Conservation (phyloP, 1,140 invertebrate genomes). For the Mamestra configurata region DNA sequence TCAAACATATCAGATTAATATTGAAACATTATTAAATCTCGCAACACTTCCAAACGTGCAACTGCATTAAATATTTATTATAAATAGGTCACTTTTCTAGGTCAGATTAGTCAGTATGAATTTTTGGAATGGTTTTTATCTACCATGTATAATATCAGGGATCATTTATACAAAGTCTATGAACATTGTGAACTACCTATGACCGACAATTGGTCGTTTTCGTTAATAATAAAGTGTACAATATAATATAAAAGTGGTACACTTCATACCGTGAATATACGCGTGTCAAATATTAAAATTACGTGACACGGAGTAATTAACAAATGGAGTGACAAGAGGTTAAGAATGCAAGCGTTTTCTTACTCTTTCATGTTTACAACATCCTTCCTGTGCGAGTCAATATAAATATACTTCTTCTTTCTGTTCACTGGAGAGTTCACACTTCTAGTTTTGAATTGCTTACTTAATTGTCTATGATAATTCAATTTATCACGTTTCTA, state of each 20-base stretch:
- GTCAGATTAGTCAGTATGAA: background rate
- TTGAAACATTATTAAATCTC: background rate
- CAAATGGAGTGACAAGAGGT: background rate
- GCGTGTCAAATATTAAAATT: slow-evolving; percentile 15
- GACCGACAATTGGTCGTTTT: background rate
- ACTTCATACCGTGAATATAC: slow-evolving; percentile 13
- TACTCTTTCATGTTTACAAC: too few species aligned
- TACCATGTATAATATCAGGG: background rate
- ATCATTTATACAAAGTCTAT: background rate
- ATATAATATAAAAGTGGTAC: background rate
- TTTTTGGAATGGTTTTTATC: slow-evolving; percentile 27
- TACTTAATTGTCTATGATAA: too few species aligned
- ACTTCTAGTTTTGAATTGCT: too few species aligned
- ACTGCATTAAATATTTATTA: background rate
- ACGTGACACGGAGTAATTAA: background rate
- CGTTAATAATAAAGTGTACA: background rate
- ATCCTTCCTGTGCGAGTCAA: too few species aligned
- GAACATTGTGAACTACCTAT: background rate
- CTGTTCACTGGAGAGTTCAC: too few species aligned
- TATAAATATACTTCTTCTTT: too few species aligned
- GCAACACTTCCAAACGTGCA: background rate
- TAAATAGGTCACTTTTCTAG: background rate
- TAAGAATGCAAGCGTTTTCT: too few species aligned
- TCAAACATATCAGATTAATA: background rate
- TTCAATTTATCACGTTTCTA: too few species aligned